Conservation (phyloP, 2,113 vertebrate species). For the Crotalus tigris region DNA sequence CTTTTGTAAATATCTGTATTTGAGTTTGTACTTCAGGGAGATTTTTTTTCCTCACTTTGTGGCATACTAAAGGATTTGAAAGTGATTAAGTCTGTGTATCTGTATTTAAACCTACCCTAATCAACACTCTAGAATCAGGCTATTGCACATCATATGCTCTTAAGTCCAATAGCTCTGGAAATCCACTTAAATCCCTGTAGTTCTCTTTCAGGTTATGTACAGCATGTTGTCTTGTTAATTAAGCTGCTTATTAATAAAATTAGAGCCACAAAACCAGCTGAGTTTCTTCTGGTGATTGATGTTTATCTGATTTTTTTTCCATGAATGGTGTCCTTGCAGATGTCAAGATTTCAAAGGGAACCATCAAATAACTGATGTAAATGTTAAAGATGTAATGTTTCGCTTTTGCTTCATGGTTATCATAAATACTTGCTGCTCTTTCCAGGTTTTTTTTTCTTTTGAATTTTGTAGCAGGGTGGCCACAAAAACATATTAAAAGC, state of each 20-base stretch:
- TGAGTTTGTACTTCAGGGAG: slow-evolving; percentile 66
- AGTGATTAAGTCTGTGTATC: slow-evolving; percentile 57
- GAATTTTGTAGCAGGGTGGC: background rate
- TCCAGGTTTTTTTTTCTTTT: background rate
- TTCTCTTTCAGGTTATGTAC: slow-evolving; percentile 69
- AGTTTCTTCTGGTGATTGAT: slow-evolving; percentile 20
- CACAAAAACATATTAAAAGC: background rate
- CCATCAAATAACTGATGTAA: background rate
- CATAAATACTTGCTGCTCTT: background rate
- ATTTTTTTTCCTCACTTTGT: slow-evolving; percentile 51
- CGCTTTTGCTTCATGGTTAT: background rate
- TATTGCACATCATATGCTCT: slow-evolving; percentile 35
- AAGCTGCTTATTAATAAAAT: slow-evolving; percentile 74
- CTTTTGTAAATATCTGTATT: slow-evolving; percentile 66
- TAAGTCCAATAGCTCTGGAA: slow-evolving; percentile 41
- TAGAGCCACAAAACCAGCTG: slow-evolving; percentile 57
- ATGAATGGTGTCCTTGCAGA: background rate
- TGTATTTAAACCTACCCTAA: slow-evolving; percentile 57
- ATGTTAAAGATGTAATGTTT: background rate
- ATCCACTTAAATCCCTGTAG: slow-evolving; percentile 62
- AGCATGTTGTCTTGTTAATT: slow-evolving; percentile 76
- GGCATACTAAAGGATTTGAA: slow-evolving; percentile 63
- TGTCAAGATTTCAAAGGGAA: background rate
- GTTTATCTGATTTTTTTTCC: background rate
- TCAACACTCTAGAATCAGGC: slow-evolving; percentile 41